Evolutionary conservation across 2,888 invertebrate genomes (phyloP).

Genomic region (Troides aeacus): DNA sequence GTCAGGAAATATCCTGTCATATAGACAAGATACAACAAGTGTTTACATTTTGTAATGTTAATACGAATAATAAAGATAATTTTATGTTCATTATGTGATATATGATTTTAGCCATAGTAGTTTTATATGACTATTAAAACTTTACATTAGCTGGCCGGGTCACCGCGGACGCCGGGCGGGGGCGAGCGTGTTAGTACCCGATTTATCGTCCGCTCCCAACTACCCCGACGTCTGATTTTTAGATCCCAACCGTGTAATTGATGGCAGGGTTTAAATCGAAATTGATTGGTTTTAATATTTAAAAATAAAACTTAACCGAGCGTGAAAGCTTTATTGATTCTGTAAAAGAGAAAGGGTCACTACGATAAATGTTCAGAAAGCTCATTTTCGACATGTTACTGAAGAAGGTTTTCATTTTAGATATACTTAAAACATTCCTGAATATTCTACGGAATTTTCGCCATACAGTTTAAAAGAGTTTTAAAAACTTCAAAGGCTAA

Average conservation of each 20-base stretch:
- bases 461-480: too few species aligned
- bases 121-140: slow-evolving; percentile 49
- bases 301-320: slow-evolving; percentile 13
- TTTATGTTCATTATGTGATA: neutral
- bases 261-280: slow-evolving; percentile 9
- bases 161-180: slow-evolving; percentile 63
- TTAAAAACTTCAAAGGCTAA: too few species aligned
- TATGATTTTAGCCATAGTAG: slow-evolving; percentile 23
- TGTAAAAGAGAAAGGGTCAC: neutral
- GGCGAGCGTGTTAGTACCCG: slow-evolving; percentile 45
- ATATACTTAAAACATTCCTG: neutral
- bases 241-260: slow-evolving; percentile 27
- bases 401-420: neutral
- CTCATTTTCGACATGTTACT: neutral
- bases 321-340: neutral
- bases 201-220: slow-evolving; percentile 54
- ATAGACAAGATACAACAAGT: too few species aligned
- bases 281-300: slow-evolving; percentile 26
- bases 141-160: slow-evolving; percentile 55
- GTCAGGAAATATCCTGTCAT: too few species aligned
- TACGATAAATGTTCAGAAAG: neutral
- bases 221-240: slow-evolving; percentile 43
- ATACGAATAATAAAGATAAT: neutral
- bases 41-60: neutral
- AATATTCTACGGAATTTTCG: too few species aligned